These are phyloP conservation scores for Homarus gammarus DNA, from an alignment of 2,888 invertebrate genomes.

Conservation along the genomic window DNA sequence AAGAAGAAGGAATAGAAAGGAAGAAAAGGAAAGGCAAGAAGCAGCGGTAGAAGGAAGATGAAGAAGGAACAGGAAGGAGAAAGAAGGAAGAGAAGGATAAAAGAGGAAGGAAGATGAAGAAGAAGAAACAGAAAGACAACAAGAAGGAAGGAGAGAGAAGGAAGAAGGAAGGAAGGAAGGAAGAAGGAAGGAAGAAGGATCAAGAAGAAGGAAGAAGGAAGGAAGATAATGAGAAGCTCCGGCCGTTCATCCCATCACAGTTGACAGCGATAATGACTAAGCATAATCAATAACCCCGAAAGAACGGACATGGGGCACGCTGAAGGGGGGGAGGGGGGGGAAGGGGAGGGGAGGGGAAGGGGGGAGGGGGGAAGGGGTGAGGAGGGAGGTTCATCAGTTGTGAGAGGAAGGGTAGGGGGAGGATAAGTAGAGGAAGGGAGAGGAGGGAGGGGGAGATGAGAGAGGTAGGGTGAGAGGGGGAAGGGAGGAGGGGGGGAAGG, in stretches of 20 bases:
- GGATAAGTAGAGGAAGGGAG: not conserved
- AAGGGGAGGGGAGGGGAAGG: not conserved
- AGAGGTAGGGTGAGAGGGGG: not conserved
- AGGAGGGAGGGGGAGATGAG: not conserved
- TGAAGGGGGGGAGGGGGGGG: not conserved
- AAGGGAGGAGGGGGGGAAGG: not conserved
- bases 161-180: no score
- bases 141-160: no score
- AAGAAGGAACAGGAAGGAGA: not conserved
- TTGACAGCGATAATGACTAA: not conserved
- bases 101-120: not conserved
- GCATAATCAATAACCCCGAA: not conserved
- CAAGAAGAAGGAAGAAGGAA: no score
- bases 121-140: not conserved
- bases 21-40: not conserved
- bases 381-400: not conserved
- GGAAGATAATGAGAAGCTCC: no score
- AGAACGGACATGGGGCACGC: not conserved
- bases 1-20: not conserved
- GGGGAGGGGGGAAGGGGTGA: not conserved
- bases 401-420: not conserved
- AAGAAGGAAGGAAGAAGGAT: no score
- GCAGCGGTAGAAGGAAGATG: not conserved
- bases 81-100: not conserved
- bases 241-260: not conserved